phyloP scores from a whole-genome alignment of 2,797 vertebrate genomes.

The Sebastes paucispinis region DNA sequence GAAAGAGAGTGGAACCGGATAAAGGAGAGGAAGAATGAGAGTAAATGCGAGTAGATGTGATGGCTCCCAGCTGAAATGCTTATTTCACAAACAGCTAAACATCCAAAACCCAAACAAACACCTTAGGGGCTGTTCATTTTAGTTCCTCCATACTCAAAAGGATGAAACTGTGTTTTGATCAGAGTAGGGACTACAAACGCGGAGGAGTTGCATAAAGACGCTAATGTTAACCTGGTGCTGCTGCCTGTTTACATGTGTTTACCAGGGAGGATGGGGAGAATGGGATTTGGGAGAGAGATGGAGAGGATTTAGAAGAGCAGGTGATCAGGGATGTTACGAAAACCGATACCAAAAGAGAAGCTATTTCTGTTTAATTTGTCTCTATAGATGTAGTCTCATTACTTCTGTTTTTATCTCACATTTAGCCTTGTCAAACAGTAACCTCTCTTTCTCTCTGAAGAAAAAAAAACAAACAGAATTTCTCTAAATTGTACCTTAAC shows the following conservation, averaged over 20 bases:
- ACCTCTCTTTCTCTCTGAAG: background rate
- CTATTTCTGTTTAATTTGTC: background rate
- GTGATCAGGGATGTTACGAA: background rate
- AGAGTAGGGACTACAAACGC: background rate
- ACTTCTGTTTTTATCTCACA: background rate
- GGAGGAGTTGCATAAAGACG: background rate
- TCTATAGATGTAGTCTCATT: background rate
- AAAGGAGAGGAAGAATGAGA: background rate
- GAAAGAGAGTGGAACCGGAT: background rate
- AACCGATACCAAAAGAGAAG: background rate
- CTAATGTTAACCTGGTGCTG: background rate
- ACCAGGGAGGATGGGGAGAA: background rate
- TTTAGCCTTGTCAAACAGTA: background rate
- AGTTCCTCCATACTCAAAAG: slow-evolving; percentile 32
- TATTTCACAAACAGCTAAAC: background rate
- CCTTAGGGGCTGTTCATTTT: background rate
- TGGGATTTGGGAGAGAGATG: slow-evolving; percentile 4
- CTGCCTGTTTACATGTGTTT: slow-evolving; percentile 9
- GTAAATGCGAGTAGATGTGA: background rate
- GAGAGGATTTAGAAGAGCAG: slow-evolving; percentile 4
- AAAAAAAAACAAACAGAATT: rapidly evolving
- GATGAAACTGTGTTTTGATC: slow-evolving; percentile 14
- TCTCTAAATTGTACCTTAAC: background rate
- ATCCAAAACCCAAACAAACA: slow-evolving; percentile 15
- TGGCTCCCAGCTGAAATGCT: slow-evolving; percentile 14